phyloP scores from a whole-genome alignment of 2,797 vertebrate genomes.

The Dermochelys coriacea region DNA sequence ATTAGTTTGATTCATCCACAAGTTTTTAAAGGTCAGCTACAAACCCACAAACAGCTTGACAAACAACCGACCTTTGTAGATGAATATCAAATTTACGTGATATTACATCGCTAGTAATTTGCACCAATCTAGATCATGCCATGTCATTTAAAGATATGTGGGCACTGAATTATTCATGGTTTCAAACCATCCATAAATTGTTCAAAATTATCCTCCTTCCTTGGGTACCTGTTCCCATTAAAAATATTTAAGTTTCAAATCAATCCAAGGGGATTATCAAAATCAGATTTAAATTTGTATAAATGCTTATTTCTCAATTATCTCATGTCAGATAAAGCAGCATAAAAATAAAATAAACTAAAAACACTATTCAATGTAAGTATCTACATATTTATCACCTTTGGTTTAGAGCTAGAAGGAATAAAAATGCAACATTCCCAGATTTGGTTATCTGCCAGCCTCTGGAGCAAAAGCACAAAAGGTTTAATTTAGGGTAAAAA shows the following conservation, averaged over 20 bases:
- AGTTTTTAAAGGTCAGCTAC: conserved; percentile 70
- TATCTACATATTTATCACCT: neutral
- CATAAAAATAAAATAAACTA: neutral
- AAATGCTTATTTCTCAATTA: neutral
- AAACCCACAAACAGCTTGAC: conserved; percentile 70
- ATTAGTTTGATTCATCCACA: conserved; percentile 68
- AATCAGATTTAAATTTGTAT: neutral
- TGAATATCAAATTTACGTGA: conserved; percentile 58
- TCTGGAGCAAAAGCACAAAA: neutral
- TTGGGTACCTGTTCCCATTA: neutral
- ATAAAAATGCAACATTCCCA: neutral
- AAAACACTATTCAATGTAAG: neutral
- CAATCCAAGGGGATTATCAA: conserved; percentile 15
- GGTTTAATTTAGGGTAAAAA: neutral
- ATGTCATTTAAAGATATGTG: conserved; percentile 38
- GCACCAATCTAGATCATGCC: conserved; percentile 29
- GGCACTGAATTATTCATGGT: conserved; percentile 50
- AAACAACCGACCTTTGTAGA: conserved; percentile 69
- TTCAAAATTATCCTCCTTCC: conserved; percentile 2
- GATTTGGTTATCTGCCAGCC: neutral
- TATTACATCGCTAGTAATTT: conserved; percentile 33
- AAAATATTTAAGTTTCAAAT: conserved; percentile 24
- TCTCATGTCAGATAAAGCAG: neutral
- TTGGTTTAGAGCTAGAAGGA: neutral
- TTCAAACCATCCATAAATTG: conserved; percentile 37